These are phyloP conservation scores for Eubasilissa splendida DNA, from an alignment of 2,888 invertebrate species.

Conservation along the genomic window DNA sequence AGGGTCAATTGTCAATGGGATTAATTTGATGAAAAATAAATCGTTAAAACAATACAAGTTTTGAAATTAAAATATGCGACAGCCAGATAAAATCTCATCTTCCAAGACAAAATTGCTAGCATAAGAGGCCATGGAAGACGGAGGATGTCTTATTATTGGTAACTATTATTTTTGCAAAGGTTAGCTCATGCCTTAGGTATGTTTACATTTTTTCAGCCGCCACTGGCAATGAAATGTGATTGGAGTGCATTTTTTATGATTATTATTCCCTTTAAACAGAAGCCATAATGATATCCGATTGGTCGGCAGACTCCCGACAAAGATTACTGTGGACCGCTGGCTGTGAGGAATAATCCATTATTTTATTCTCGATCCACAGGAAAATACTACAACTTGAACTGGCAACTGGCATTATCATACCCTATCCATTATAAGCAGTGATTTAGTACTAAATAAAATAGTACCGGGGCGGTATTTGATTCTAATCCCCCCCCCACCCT, in stretches of 20 bases:
- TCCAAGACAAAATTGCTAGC: not conserved
- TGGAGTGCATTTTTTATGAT: slow-evolving; percentile 23
- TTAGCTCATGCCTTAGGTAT: not conserved
- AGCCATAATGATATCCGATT: slow-evolving; percentile 54
- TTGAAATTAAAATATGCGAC: not conserved
- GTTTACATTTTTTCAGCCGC: not conserved
- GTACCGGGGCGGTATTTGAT: no score
- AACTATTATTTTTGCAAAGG: not conserved
- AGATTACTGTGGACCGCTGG: slow-evolving; percentile 38
- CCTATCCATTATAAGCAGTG: no score
- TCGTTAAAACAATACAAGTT: not conserved
- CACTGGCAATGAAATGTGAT: slow-evolving; percentile 14
- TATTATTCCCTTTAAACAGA: slow-evolving; percentile 43
- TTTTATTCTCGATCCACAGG: slow-evolving; percentile 24
- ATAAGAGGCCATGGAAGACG: not conserved
- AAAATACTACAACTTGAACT: slow-evolving; percentile 39
- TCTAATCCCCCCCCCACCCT: no score
- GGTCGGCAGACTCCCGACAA: slow-evolving; percentile 50
- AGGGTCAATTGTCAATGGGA: no score
- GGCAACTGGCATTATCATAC: no score
- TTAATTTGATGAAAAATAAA: no score
- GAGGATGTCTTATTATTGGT: not conserved
- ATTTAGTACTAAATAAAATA: no score
- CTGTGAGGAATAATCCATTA: slow-evolving; percentile 52
- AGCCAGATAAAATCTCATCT: not conserved